Evolutionary conservation across 2,113 vertebrate genomes (phyloP), one percentile per base, ranked within the genome.

Genomic region (Narcine bancroftii): DNA sequence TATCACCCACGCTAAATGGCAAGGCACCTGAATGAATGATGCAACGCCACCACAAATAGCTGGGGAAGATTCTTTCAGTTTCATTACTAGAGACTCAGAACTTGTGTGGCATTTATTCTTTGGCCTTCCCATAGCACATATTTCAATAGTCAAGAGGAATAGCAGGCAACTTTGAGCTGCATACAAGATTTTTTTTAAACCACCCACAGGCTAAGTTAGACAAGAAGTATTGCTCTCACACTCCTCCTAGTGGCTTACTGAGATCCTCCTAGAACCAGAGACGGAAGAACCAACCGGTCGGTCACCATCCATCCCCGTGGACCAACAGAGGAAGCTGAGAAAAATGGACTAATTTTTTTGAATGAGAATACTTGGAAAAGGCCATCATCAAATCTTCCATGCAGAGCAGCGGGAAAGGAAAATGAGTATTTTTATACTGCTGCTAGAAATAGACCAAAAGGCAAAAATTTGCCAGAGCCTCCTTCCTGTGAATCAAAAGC

Each of bases 171-270:
- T 69, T 69, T 60, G n/a, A 6, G 63, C 60, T 29, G 9, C 6
- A 66, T 39, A 91, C 45, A 63, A 21, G 60, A 60, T n/a, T 21
- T 45, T 65, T 42, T 45, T 26, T 10, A 3, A 47, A 81, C 63
- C 42, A n/a, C 56, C 21, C 21, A 45, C 10, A 13, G 63, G 13
- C 60, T 5, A 29, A 69, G n/a, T n/a, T n/a, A n/a, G 36, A 63
- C 63, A 45, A 29, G 60, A 42, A 42, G 87, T 21, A 29, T 26
- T 91, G 63, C 87, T 91, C 87, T 91, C 87, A 29, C 60, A 45
- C 87, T 42, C 87, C 87, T 91, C 87, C 87, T 66, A 69, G 87
- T 91, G 87, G 87, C 19, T 87, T 24, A 1, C 60, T 89, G 39
- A 6, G 24, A 29, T 21, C n/a, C 24, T 45, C 36, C n/a, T 9